Evolutionary conservation across 2,888 invertebrate species (phyloP), one percentile per base, ranked within the genome.

Genomic region (Steromphala cineraria): DNA sequence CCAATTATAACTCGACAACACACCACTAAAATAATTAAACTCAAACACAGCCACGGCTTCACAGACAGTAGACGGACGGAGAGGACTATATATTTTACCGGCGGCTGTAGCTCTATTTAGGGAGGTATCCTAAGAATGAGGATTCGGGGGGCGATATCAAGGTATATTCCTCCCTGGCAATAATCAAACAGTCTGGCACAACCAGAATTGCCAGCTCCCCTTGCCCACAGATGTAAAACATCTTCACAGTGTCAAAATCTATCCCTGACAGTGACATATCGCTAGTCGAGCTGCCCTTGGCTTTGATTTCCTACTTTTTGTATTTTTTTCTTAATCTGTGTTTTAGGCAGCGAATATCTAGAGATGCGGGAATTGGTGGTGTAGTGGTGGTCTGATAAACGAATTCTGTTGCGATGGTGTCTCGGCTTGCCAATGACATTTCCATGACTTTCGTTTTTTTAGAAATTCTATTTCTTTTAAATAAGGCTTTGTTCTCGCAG

Each of bases 281-380:
- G 55, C 53, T 55, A 76, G 36, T 76, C 55, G 15, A 24, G 75
- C 31, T 71, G 53, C 76, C 76, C 55, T 31, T 28, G 55, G 76
- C 76, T 53, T 76, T 55, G 76, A 76, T 76, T 76, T 76, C 76
- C 24, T 36, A 24, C 55, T 55, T 55, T 52, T 76, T 76, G 76
- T 76, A 76, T 71, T 71, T 71, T 71, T 71, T 71, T n/a, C 71
- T 36, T 40, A 19, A 31, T 71, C 71, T n/a, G 36, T 40, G 36
- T 36, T 71, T 71, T 62, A 28, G 62, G 62, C 28, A 46, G 46
- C 46, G 46, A 46, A 46, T 8, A 46, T 46, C 46, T 46, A 46
- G 46, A 46, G 13, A 46, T 46, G 46, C 46, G 46, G 46, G 46
- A 46, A 46, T 46, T 46, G 46, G 46, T 46, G 46, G 46, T 46